These are phyloP conservation scores for Nothoprocta perdicaria DNA, from an alignment of 2,113 vertebrate genomes.

Conservation along the genomic window DNA sequence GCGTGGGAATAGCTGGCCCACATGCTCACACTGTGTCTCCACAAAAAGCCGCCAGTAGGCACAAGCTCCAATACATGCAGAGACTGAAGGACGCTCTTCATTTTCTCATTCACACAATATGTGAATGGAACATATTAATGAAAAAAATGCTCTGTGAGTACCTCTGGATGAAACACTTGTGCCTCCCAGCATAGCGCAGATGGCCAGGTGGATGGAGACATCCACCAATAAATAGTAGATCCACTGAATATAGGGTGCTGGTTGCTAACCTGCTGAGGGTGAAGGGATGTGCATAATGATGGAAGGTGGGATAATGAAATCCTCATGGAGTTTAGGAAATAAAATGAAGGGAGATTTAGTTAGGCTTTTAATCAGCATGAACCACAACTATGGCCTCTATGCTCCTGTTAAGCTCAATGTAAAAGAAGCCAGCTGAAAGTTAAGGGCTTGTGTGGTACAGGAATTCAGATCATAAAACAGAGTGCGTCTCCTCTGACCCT, in stretches of 20 bases:
- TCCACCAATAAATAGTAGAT: background rate
- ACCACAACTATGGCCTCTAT: background rate
- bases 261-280: background rate
- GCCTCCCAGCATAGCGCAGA: background rate
- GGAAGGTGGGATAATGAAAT: background rate
- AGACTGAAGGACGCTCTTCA: background rate
- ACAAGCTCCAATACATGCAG: fast-evolving
- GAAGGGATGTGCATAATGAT: background rate
- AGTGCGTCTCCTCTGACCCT: background rate
- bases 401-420: background rate
- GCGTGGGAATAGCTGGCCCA: background rate
- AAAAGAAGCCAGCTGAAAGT: background rate
- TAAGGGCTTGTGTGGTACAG: background rate
- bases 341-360: background rate
- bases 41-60: fast-evolving
- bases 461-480: background rate
- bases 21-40: fast-evolving
- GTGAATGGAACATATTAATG: background rate
- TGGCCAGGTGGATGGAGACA: fast-evolving
- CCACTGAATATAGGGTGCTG: background rate
- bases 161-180: background rate
- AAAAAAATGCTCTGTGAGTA: background rate
- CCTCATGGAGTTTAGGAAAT: background rate
- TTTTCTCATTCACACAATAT: background rate
- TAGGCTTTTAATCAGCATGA: background rate